phyloP scores from a whole-genome alignment of 2,797 vertebrate species.

The Artibeus jamaicensis region DNA sequence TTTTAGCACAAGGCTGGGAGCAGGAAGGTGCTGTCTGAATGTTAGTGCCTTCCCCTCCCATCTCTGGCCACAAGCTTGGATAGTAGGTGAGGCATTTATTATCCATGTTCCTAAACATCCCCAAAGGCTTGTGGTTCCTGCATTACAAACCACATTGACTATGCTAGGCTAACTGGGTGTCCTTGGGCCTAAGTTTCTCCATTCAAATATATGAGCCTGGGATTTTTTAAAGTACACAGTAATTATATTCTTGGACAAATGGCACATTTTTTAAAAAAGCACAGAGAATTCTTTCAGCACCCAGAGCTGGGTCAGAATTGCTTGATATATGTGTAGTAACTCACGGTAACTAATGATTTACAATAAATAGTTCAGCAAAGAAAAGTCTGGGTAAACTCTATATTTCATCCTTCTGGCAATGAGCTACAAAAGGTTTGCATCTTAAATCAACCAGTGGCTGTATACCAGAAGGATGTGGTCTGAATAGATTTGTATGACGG shows the following conservation, averaged over 20 bases:
- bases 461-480: constrained; percentile 60
- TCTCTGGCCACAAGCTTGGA: constrained; percentile 9
- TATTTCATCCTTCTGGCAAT: constrained; percentile 70
- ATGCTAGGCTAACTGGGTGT: constrained; percentile 55
- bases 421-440: constrained; percentile 67
- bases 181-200: constrained; percentile 5
- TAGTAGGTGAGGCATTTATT: constrained; percentile 39
- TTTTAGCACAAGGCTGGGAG: not conserved
- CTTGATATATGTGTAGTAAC: constrained; percentile 52
- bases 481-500: constrained; percentile 59
- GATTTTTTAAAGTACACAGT: not conserved
- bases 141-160: not conserved
- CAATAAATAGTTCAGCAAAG: constrained; percentile 71
- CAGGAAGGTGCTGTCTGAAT: not conserved
- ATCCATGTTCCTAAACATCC: constrained; percentile 48
- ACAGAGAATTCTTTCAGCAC: constrained; percentile 66
- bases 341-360: constrained; percentile 66
- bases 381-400: constrained; percentile 70
- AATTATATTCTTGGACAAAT: constrained; percentile 53
- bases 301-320: not conserved
- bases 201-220: constrained; percentile 47
- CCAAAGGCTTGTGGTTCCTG: constrained; percentile 54
- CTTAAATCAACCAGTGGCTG: constrained; percentile 72
- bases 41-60: not conserved
- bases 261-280: constrained; percentile 53